Evolutionary conservation across 1,140 invertebrate species (phyloP), one percentile per base, ranked within the genome.

Genomic region (Diabrotica virgifera): DNA sequence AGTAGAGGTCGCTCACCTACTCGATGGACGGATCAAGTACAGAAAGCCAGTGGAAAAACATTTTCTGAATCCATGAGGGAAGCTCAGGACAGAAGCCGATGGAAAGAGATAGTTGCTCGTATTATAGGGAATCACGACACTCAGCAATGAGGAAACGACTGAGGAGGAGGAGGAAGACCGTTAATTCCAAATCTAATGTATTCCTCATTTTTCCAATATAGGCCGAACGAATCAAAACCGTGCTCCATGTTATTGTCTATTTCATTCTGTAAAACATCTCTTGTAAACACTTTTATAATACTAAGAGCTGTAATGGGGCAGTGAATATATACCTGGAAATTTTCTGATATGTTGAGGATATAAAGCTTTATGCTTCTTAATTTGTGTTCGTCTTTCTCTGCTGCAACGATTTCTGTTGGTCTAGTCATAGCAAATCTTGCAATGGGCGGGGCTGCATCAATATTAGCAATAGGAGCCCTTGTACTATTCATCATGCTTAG

Each of bases 181-280:
- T n/a, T n/a, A n/a, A n/a, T n/a, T n/a, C n/a, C n/a, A n/a, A n/a
- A n/a, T n/a, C n/a, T n/a, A n/a, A n/a, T n/a, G 24, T 2, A 24
- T 24, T 24, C 24, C 4, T 24, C 24, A 24, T 24, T 24, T 24
- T 24, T 24, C 24, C 24, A 24, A 24, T 24, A 24, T 4, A 24
- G 24, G 24, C 24, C 4, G 24, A 24, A 24, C 1, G 24, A 24
- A 24, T n/a, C n/a, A n/a, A n/a, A n/a, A n/a, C n/a, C n/a, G 63
- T 63, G 65, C 14, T 67, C 59, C 35, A 67, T 40, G 60, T 67
- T 70, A 40, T 55, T 35, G 51, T 65, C 59, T 53, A 68, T 50
- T 68, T 67, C 64, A 35, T 52, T 38, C 13, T 64, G 56, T 36
- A 70, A 51, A 10, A 53, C 40, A 38, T 60, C 63, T 59, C 59